Percentiles rank a stretch among this genome's conserved stretches.
Evolutionary conservation across 35 echinoderm and acorn worm genomes (phyloP).

Genomic region (Apostichopus japonicus): DNA sequence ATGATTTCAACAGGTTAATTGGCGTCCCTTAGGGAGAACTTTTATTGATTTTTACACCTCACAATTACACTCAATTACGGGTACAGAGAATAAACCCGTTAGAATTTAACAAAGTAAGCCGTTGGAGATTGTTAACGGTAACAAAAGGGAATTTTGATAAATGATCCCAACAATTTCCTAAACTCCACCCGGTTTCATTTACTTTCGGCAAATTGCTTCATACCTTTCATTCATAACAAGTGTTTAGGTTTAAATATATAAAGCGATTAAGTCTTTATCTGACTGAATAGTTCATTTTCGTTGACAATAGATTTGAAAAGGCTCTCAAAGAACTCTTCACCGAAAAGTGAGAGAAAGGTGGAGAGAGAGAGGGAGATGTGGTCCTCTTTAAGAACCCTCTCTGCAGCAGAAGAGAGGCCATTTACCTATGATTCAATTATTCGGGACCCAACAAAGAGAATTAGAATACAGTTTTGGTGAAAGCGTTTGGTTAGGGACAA

Average conservation of each 20-base stretch:
- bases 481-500: too few relatives aligned
- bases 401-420: too few relatives aligned
- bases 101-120: slow-evolving; percentile 6
- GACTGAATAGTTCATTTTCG: slow-evolving; percentile 14
- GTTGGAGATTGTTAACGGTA: background rate
- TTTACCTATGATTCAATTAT: background rate
- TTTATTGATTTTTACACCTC: slow-evolving; percentile 53
- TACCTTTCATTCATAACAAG: slow-evolving; percentile 36
- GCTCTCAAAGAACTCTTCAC: background rate
- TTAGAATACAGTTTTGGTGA: too few relatives aligned
- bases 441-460: background rate
- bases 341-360: too few relatives aligned
- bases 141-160: slow-evolving; percentile 49
- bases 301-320: slow-evolving; percentile 1
- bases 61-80: slow-evolving; percentile 57
- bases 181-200: slow-evolving; percentile 35
- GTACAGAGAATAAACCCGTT: background rate
- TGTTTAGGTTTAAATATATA: slow-evolving; percentile 43
- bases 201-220: slow-evolving; percentile 21
- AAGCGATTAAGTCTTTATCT: slow-evolving; percentile 49
- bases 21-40: slow-evolving; percentile 2
- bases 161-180: slow-evolving; percentile 51
- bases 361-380: too few relatives aligned
- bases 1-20: slow-evolving; percentile 33
- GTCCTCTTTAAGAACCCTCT: too few relatives aligned